Evolutionary conservation across 2,113 vertebrate genomes (phyloP).

Genomic region (Apteryx mantelli): DNA sequence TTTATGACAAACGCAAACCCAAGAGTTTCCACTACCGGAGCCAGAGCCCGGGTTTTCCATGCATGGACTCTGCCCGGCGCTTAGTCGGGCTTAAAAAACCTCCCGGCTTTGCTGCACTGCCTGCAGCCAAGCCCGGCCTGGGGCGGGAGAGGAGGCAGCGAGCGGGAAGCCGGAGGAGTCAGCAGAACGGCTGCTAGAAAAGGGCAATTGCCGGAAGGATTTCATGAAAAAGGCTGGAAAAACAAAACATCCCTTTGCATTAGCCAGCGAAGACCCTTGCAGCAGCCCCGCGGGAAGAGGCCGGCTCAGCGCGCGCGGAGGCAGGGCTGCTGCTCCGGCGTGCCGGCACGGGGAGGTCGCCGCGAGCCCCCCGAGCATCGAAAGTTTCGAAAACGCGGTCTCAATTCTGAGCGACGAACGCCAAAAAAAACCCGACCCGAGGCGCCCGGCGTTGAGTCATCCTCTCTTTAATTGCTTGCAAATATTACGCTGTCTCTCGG

Average conservation of each 20-base stretch:
- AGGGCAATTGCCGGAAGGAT: not conserved
- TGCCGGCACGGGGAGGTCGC: not conserved
- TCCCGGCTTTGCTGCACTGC: accelerated
- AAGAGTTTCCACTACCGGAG: too few species aligned
- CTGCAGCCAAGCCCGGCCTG: not conserved
- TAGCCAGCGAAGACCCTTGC: not conserved
- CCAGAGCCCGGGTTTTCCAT: not conserved
- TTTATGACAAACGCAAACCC: too few species aligned
- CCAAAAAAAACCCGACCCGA: constrained; percentile 35
- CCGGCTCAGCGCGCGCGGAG: too few species aligned
- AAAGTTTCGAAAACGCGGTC: not conserved
- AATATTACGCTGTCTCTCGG: constrained; percentile 47
- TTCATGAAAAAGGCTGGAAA: too few species aligned
- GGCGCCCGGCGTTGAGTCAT: constrained; percentile 53
- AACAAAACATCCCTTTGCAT: not conserved
- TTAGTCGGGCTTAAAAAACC: accelerated
- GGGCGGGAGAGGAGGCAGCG: not conserved
- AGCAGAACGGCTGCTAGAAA: too few species aligned
- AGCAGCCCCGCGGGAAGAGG: not conserved
- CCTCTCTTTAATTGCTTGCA: constrained; percentile 50
- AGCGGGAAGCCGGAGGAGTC: not conserved
- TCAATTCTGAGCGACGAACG: not conserved
- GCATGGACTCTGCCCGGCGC: accelerated
- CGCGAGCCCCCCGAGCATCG: accelerated
- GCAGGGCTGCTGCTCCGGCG: not conserved